Evolutionary conservation across 2,797 vertebrate species (phyloP), one percentile per base, ranked within the genome.

Genomic region (Lutjanus campechanus): DNA sequence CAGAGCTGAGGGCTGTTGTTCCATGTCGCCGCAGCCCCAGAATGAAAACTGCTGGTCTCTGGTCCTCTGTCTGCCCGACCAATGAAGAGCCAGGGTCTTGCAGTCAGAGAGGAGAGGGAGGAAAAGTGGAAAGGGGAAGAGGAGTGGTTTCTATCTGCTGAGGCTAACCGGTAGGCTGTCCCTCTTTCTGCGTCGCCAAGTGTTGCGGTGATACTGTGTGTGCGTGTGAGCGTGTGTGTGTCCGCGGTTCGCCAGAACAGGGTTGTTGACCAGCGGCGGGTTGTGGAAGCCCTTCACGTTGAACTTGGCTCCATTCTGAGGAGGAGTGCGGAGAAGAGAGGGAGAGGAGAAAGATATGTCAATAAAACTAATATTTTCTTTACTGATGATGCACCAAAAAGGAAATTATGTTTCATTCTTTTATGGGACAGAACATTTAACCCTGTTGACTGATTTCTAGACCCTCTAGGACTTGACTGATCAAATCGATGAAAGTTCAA

Each of bases 121-220:
- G 63, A 65, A 62, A 71, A 15, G 51, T 40, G 13, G 11, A 9
- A 11, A 12, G 46, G 19, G 36, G 22, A 9, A 5, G 54, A 49
- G 29, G 65, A 73, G 83, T 71, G 89, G 85, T 61, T 81, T 93
- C 94, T 95, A 99, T 97, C 98, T 97, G 96, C 97, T 99, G 92
- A 98, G 96, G 91, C 97, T 98, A 82, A 97, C 96, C 0, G 97
- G 97, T 54, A 98, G 96, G 92, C 94, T 97, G 94, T 99, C 98
- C 93, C 97, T 95, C 92, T 99, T 99, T 88, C 97, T 96, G 91
- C 97, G 97, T 29, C 97, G 95, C 97, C 97, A 98, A 80, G 96
- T 97, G 78, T 95, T 97, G 74, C 97, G 97, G 95, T 96, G 97
- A 84, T 97, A 97, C 93, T 98, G 98, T 69, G 96, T 94, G 95